A percentile compares a stretch with the other conserved stretches of the same genome.
Evolutionary conservation across 2,797 vertebrate species (phyloP).

Genomic region (Mastacembelus armatus): DNA sequence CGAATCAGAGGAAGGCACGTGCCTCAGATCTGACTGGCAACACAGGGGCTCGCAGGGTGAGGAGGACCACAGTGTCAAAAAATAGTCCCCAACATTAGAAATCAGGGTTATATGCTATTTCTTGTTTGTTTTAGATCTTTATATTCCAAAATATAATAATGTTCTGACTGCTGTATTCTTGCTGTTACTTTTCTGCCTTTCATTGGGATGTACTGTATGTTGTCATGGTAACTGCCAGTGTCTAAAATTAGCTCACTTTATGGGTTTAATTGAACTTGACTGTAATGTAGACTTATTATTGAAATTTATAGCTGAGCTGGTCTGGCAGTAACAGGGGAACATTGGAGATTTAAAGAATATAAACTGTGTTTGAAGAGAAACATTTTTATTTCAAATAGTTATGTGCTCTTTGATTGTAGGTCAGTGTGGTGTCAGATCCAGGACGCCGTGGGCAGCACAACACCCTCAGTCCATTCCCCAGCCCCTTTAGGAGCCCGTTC

Average conservation of each 20-base stretch:
- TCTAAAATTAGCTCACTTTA: slow-evolving; percentile 79
- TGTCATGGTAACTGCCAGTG: slow-evolving; percentile 75
- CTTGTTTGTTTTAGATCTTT: too few relatives aligned
- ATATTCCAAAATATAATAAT: too few relatives aligned
- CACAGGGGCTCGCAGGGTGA: slow-evolving; percentile 92
- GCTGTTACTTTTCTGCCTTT: slow-evolving; percentile 53
- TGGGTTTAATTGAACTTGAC: slow-evolving; percentile 73
- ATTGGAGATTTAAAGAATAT: background rate
- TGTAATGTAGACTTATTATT: slow-evolving; percentile 49
- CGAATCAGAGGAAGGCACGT: slow-evolving; percentile 94
- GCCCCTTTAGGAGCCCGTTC: slow-evolving; percentile 96
- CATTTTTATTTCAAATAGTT: background rate
- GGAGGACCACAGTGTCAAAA: slow-evolving; percentile 20
- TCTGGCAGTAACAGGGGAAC: background rate
- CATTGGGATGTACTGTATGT: slow-evolving; percentile 55
- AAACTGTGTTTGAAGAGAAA: slow-evolving; percentile 4
- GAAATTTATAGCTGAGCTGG: slow-evolving; percentile 28
- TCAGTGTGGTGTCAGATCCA: slow-evolving; percentile 96
- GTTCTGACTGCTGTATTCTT: too few relatives aligned
- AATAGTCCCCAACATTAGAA: background rate
- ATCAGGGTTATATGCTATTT: too few relatives aligned
- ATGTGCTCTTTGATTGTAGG: slow-evolving; percentile 76
- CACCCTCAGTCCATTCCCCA: slow-evolving; percentile 95
- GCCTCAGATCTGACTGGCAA: slow-evolving; percentile 89
- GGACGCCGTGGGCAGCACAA: slow-evolving; percentile 93